Evolutionary conservation across 53 echinoderm and acorn worm species (phyloP).

Genomic region (Paracentrotus lividus): DNA sequence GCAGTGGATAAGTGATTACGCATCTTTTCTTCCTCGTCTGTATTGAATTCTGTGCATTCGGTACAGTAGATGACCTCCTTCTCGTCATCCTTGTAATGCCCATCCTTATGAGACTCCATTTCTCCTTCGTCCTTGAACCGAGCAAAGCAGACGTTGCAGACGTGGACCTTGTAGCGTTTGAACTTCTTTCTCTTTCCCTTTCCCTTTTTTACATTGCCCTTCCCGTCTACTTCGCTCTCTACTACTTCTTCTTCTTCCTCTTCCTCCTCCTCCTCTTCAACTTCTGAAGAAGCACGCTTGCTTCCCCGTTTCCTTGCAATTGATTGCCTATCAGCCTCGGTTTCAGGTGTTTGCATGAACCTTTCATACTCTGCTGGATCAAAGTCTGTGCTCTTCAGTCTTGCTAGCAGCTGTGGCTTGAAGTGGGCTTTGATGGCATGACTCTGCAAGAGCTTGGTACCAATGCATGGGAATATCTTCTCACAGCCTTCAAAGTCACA

Average conservation of each 20-base stretch:
- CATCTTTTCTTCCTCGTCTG: constrained; percentile 47
- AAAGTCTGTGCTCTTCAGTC: constrained; percentile 52
- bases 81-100: constrained; percentile 66
- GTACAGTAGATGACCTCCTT: constrained; percentile 74
- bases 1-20: constrained; percentile 72
- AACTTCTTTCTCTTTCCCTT: constrained; percentile 9
- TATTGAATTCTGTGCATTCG: constrained; percentile 76
- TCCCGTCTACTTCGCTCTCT: not conserved
- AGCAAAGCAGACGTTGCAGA: constrained; percentile 77
- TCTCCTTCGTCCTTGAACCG: constrained; percentile 80
- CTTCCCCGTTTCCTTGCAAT: constrained; percentile 7
- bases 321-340: constrained; percentile 23
- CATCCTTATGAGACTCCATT: constrained; percentile 75
- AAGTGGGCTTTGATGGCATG: constrained; percentile 85
- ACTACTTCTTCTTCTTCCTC: constrained; percentile 37
- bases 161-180: constrained; percentile 58
- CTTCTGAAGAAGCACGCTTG: constrained; percentile 3
- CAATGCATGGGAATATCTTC: constrained; percentile 74
- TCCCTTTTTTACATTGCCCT: not conserved
- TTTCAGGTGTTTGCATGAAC: constrained; percentile 37
- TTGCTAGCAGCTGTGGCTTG: constrained; percentile 69
- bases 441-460: constrained; percentile 73
- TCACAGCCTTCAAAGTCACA: constrained; percentile 81
- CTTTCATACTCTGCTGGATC: constrained; percentile 40
- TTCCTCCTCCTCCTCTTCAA: constrained; percentile 42